Conservation (phyloP, 2,797 vertebrate genomes). For the Malacoraja senta region DNA sequence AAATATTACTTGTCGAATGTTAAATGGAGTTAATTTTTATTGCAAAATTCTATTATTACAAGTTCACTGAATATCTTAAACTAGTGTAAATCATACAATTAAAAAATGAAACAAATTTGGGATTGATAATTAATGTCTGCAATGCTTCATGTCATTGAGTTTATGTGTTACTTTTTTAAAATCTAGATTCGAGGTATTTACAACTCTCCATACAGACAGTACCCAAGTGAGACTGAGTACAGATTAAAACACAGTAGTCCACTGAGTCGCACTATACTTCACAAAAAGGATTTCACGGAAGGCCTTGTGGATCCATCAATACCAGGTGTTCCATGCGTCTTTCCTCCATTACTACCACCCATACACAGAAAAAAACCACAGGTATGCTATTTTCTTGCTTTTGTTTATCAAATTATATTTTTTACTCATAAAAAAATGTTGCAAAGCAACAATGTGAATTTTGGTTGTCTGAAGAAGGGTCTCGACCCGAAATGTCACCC, state of each 20-base stretch:
- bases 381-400: constrained; percentile 53
- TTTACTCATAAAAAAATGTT: not conserved
- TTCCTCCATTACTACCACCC: constrained; percentile 60
- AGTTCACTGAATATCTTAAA: constrained; percentile 40
- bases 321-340: constrained; percentile 48
- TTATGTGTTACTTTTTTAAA: constrained; percentile 39
- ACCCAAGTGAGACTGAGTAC: constrained; percentile 78
- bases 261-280: constrained; percentile 41
- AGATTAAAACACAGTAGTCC: constrained; percentile 71
- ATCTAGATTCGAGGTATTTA: constrained; percentile 77
- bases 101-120: constrained; percentile 39
- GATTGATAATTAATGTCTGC: not conserved
- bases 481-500: no score
- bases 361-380: constrained; percentile 68
- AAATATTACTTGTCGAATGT: not conserved
- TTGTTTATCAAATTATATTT: not conserved
- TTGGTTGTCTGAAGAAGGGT: no score
- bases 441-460: not conserved
- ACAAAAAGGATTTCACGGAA: not conserved
- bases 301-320: constrained; percentile 46
- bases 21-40: not conserved
- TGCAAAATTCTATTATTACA: not conserved
- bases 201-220: constrained; percentile 75
- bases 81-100: constrained; percentile 42
- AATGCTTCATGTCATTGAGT: constrained; percentile 11